These are phyloP conservation scores for Catotricha subobsoleta DNA, from an alignment of 2,888 invertebrate genomes.

Conservation along the genomic window DNA sequence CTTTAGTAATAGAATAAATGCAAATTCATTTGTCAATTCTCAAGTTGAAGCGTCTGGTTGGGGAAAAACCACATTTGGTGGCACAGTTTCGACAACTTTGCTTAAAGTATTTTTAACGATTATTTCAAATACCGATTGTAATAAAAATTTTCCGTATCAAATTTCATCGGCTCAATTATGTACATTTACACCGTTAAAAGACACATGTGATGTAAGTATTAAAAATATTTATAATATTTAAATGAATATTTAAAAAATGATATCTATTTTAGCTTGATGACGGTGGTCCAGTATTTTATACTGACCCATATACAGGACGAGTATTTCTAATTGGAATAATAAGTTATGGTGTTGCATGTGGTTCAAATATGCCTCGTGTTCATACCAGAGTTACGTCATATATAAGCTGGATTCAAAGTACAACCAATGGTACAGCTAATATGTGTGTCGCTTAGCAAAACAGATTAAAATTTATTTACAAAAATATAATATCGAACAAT, in stretches of 20 bases:
- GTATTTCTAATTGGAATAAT: conserved; percentile 31
- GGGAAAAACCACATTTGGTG: conserved; percentile 37
- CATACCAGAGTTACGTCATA: conserved; percentile 38
- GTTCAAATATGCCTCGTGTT: conserved; percentile 30
- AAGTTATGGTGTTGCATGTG: conserved; percentile 37
- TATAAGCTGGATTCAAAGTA: conserved; percentile 35
- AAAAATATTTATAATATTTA: neutral
- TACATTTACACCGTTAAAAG: conserved; percentile 30
- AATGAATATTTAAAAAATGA: neutral
- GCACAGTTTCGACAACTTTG: conserved; percentile 31
- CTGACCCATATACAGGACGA: neutral
- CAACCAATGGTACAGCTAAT: neutral
- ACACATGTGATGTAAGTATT: conserved; percentile 29
- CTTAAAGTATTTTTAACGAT: conserved; percentile 34
- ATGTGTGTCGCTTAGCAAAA: conserved; percentile 1
- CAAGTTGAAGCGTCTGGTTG: conserved; percentile 30
- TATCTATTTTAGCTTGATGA: conserved; percentile 17
- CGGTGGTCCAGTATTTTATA: conserved; percentile 36
- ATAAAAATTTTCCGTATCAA: conserved; percentile 2
- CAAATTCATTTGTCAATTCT: conserved; percentile 9
- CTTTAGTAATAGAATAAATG: neutral
- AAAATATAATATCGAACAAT: no score
- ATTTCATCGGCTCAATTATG: conserved; percentile 25
- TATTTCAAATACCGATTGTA: conserved; percentile 28
- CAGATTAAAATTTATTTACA: no score